Base-by-base conservation (phyloP, 2,113 vertebrate genomes). In the Tenrec ecaudatus region DNA sequence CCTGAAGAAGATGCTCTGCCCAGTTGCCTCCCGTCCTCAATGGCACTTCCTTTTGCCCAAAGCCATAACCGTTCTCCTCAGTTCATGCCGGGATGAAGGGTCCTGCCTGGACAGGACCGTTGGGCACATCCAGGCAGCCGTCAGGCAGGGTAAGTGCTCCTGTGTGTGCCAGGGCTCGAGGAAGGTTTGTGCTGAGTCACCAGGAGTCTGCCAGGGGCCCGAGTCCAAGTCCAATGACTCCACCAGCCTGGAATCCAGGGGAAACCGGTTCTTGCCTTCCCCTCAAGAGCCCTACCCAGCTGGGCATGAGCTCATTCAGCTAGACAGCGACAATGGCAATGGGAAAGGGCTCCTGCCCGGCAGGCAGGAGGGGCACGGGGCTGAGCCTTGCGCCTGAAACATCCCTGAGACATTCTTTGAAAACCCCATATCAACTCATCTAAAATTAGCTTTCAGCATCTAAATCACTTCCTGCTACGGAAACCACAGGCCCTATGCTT, bases 401-500 rank as follows among this genome's bases (percentile, higher is more conserved):
- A 71, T 78, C 68, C 95, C 71, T 91, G 77, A 92, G 93, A 91
- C 88, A 94, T 97, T 97, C 82, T 96, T 97, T 96, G 86, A 95
- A 97, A 97, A 95, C 90, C 92, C 96, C 90, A 23, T 93, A 97
- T 96, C 96, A 90, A 93, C 66, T 82, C 53, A 97, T 95, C 97
- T 97, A 97, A 97, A 97, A 96, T 97, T 97, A 97, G 96, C 92
- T 95, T 95, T 96, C 82, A 66, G 96, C 90, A 97, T 96, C 94
- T 96, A 97, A 96, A 97, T 97, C 93, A 95, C 96, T 97, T 97
- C 97, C 97, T 97, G 97, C 94, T 94, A 90, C 68, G 82, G 78
- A 96, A 97, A 96, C 97, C 97, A 86, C 96, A 97, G 80, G 88
- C 91, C 77, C 83, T 60, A 82, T 91, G 82, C 73, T 91, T 96